phyloP scores from a whole-genome alignment of 2,797 vertebrate genomes.

The Trematomus bernacchii region DNA sequence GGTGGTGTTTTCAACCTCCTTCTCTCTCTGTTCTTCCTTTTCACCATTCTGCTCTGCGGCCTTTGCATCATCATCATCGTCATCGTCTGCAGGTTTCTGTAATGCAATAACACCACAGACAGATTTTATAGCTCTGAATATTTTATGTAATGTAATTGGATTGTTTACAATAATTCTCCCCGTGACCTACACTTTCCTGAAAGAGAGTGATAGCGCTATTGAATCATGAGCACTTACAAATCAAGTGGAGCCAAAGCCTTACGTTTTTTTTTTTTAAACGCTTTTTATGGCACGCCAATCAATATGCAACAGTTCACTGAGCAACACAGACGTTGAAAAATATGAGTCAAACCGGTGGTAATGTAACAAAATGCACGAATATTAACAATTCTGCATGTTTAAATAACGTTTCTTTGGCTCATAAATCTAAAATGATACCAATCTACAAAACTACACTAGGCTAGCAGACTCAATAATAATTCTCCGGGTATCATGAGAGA shows the following conservation, averaged over 20 bases:
- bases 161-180: slow-evolving; percentile 9
- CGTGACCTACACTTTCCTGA: slow-evolving; percentile 11
- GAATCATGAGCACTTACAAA: slow-evolving; percentile 15
- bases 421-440: not conserved
- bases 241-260: not conserved
- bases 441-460: not conserved
- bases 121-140: slow-evolving; percentile 33
- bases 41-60: slow-evolving; percentile 79
- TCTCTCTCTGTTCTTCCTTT: slow-evolving; percentile 67
- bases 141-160: slow-evolving; percentile 27
- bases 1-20: slow-evolving; percentile 58
- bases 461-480: not conserved
- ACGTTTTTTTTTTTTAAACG: not conserved
- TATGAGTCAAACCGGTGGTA: not conserved
- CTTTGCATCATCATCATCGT: slow-evolving; percentile 73
- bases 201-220: not conserved
- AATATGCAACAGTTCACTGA: slow-evolving; percentile 3
- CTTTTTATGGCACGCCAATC: slow-evolving; percentile 8
- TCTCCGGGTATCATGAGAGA: not conserved
- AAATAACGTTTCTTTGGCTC: not conserved
- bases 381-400: no score
- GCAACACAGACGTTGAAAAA: not conserved
- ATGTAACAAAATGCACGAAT: not conserved
- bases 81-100: slow-evolving; percentile 82
- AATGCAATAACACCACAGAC: slow-evolving; percentile 76